These are phyloP conservation scores for Habroteleia sp. DNA, from an alignment of 2,888 invertebrate species.

Conservation along the genomic window DNA sequence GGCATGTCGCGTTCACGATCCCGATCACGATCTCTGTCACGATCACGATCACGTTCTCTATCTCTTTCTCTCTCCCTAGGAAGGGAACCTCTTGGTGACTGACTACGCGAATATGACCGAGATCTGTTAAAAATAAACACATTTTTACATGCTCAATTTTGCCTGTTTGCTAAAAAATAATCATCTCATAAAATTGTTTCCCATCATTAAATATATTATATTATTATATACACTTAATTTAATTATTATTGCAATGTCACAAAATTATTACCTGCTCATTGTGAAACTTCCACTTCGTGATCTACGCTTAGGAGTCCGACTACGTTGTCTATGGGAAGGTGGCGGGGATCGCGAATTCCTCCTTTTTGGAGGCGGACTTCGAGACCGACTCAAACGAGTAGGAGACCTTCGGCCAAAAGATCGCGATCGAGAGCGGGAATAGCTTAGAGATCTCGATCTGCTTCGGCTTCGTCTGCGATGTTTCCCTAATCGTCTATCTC, in stretches of 20 bases:
- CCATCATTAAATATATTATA: too few relatives aligned
- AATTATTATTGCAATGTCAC: not conserved
- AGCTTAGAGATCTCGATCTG: constrained; percentile 82
- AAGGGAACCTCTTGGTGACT: constrained; percentile 82
- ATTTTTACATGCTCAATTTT: not conserved
- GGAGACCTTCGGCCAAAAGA: constrained; percentile 78
- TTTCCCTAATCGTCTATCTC: constrained; percentile 85
- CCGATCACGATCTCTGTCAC: constrained; percentile 74
- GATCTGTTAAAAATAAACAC: constrained; percentile 31
- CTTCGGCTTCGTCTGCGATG: constrained; percentile 83
- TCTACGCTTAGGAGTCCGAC: constrained; percentile 78
- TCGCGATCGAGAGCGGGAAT: constrained; percentile 80
- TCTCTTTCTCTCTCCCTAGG: constrained; percentile 70
- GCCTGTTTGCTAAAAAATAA: too few relatives aligned
- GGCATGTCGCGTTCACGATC: constrained; percentile 73
- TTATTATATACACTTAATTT: not conserved
- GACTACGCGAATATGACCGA: constrained; percentile 85
- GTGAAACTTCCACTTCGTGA: constrained; percentile 82
- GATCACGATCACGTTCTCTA: constrained; percentile 74
- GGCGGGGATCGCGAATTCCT: constrained; percentile 75
- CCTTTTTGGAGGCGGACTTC: constrained; percentile 79
- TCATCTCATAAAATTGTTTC: too few relatives aligned
- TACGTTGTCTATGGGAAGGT: constrained; percentile 74
- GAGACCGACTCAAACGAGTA: constrained; percentile 78
- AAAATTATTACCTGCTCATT: constrained; percentile 82